phyloP scores from a whole-genome alignment of 64 coral and sea anemone genomes.

The Porites lutea region DNA sequence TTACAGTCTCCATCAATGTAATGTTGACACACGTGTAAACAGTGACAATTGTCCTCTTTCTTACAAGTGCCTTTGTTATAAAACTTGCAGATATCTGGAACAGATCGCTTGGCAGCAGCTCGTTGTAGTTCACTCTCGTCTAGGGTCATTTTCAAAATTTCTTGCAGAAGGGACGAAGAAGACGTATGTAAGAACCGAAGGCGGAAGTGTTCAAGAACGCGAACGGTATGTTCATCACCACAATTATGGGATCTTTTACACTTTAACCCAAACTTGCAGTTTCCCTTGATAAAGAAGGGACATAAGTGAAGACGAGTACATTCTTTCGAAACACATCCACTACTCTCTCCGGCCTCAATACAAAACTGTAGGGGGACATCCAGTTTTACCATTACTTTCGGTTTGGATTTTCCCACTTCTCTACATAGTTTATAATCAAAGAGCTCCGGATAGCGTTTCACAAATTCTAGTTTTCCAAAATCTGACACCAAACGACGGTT shows the following conservation, averaged over 20 bases:
- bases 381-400: conserved; percentile 64
- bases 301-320: conserved; percentile 85
- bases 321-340: conserved; percentile 38
- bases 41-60: conserved; percentile 70
- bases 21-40: conserved; percentile 85
- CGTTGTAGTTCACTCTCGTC: conserved; percentile 75
- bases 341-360: conserved; percentile 38
- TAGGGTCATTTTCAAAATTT: conserved; percentile 45
- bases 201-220: conserved; percentile 9
- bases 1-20: conserved; percentile 87
- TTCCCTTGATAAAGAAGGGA: conserved; percentile 9
- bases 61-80: conserved; percentile 85
- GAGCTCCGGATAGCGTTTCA: conserved; percentile 17
- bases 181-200: conserved; percentile 1
- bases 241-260: no score
- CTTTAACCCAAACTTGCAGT: no score
- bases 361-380: conserved; percentile 75
- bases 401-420: conserved; percentile 22
- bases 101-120: conserved; percentile 21
- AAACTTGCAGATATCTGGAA: conserved; percentile 81
- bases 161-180: conserved; percentile 17
- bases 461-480: conserved; percentile 50
- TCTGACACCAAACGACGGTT: not conserved
- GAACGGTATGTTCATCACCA: no score
- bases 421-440: not conserved